These are phyloP conservation scores for Phyllotis vaccarum DNA, from an alignment of 2,797 vertebrate genomes.

Conservation along the genomic window DNA sequence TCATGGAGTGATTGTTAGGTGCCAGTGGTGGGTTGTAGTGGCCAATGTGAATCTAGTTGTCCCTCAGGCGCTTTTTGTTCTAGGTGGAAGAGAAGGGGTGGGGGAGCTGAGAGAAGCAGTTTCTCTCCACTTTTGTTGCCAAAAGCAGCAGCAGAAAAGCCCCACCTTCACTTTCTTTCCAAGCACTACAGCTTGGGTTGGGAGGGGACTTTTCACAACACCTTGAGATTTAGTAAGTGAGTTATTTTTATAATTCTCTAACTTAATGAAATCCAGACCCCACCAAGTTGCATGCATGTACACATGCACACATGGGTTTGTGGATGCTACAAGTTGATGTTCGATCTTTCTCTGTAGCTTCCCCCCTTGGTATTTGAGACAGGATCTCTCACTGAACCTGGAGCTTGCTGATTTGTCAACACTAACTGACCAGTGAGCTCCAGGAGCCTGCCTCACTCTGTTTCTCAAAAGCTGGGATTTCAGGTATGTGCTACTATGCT, in stretches of 20 bases:
- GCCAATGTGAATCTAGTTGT: constrained; percentile 65
- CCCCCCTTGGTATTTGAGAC: neutral
- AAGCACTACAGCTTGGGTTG: constrained; percentile 44
- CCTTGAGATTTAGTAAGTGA: constrained; percentile 69
- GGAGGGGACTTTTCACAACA: constrained; percentile 71
- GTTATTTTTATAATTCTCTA: constrained; percentile 75
- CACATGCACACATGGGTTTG: neutral
- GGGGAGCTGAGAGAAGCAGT: constrained; percentile 66
- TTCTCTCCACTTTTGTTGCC: constrained; percentile 79
- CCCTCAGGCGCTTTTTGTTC: constrained; percentile 83
- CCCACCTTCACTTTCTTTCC: constrained; percentile 60
- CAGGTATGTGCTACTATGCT: neutral
- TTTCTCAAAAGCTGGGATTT: neutral
- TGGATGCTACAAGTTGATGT: neutral
- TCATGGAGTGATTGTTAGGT: constrained; percentile 70
- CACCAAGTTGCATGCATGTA: neutral
- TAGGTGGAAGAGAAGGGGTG: constrained; percentile 82
- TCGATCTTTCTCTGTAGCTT: neutral
- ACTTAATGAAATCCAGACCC: constrained; percentile 66
- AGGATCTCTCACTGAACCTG: neutral
- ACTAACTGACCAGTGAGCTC: neutral
- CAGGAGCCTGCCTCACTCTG: neutral
- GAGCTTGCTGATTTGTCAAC: neutral
- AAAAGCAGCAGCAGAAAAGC: constrained; percentile 65
- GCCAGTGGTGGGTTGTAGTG: constrained; percentile 11